phyloP scores from a whole-genome alignment of 2,888 invertebrate genomes.

The Leptopterna dolabrata region DNA sequence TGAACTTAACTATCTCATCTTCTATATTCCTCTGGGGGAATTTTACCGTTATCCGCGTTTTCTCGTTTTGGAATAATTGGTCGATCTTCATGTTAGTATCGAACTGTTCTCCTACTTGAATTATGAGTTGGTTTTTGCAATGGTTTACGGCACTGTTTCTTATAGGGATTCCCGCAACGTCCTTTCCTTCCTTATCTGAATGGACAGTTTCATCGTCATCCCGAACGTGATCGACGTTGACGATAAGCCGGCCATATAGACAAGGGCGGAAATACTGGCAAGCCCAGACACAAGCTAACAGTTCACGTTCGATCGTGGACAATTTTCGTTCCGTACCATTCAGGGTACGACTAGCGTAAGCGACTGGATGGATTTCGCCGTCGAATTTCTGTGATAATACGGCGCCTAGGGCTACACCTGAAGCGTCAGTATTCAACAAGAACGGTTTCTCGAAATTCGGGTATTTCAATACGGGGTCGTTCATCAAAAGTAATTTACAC shows the following conservation, averaged over 20 bases:
- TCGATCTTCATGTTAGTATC: conserved; percentile 2
- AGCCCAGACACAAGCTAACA: conserved; percentile 64
- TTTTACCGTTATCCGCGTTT: background rate
- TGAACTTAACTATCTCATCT: too few relatives aligned
- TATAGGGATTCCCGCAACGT: background rate
- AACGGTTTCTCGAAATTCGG: conserved; percentile 55
- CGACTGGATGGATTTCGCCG: conserved; percentile 64
- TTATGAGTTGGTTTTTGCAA: background rate
- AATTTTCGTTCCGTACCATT: conserved; percentile 64
- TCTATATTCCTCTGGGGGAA: background rate
- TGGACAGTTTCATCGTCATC: background rate
- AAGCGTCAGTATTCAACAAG: conserved; percentile 63
- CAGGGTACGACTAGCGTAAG: conserved; percentile 64
- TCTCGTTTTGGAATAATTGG: conserved; percentile 4
- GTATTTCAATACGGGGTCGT: conserved; percentile 52
- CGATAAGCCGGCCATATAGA: conserved; percentile 63
- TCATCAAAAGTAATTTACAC: background rate
- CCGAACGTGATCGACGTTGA: background rate
- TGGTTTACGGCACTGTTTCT: background rate
- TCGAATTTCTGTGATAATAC: conserved; percentile 63
- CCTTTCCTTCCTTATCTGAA: conserved; percentile 16
- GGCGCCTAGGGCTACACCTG: conserved; percentile 63
- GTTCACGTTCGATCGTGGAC: conserved; percentile 64
- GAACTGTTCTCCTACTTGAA: background rate
- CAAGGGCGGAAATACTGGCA: conserved; percentile 65